Evolutionary conservation across 1,140 invertebrate species (phyloP).

Genomic region (Drosophila kurseongensis): DNA sequence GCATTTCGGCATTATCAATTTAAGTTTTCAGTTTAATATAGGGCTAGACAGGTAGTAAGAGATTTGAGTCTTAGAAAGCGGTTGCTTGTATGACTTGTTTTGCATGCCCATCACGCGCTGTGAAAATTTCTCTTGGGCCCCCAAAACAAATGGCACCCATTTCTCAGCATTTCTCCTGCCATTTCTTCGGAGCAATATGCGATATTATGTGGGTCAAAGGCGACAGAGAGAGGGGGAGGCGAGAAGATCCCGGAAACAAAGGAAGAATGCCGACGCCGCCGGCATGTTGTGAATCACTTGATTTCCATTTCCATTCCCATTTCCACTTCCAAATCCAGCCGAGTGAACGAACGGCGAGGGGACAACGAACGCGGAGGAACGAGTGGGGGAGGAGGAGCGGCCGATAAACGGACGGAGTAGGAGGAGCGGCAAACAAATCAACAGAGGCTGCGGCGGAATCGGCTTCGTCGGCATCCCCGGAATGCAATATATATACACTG

Average conservation of each 20-base stretch:
- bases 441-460: neutral
- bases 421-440: conserved; percentile 9
- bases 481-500: neutral
- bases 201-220: conserved; percentile 26
- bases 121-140: conserved; percentile 16
- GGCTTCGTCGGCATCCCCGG: neutral
- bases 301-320: conserved; percentile 2
- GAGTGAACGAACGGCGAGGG: neutral
- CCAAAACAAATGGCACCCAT: conserved; percentile 1
- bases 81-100: neutral
- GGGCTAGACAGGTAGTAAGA: neutral
- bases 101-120: conserved; percentile 24
- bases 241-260: conserved; percentile 30
- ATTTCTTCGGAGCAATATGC: neutral
- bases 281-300: conserved; percentile 50
- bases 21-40: neutral
- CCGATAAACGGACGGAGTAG: neutral
- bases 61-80: conserved; percentile 28
- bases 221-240: neutral
- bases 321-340: neutral
- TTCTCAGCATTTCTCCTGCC: neutral
- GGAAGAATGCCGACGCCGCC: conserved; percentile 41
- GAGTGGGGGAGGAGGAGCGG: neutral
- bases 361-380: too few relatives aligned
- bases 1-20: neutral